These are phyloP conservation scores for Acanthosoma haemorrhoidale DNA, from an alignment of 2,888 invertebrate species.

Conservation along the genomic window DNA sequence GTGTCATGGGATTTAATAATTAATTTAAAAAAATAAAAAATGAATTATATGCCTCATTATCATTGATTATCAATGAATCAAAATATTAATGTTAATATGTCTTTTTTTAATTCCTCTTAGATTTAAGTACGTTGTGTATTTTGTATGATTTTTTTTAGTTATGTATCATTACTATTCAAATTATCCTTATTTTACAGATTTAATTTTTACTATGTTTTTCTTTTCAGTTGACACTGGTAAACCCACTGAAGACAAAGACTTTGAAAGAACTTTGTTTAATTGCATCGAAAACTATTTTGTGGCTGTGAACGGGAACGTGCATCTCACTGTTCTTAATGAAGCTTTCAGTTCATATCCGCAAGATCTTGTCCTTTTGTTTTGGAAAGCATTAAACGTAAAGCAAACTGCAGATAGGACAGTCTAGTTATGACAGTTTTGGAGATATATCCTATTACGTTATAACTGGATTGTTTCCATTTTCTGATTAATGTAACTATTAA, in stretches of 20 bases:
- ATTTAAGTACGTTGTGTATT: neutral
- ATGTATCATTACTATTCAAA: too few species aligned
- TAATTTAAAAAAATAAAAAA: too few species aligned
- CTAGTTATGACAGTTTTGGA: too few species aligned
- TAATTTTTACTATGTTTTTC: too few species aligned
- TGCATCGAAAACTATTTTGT: slow-evolving; percentile 37
- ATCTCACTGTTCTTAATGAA: slow-evolving; percentile 30
- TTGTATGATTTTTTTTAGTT: too few species aligned
- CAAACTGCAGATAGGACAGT: slow-evolving; percentile 32
- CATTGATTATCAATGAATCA: neutral
- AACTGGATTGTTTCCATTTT: too few species aligned
- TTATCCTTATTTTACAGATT: too few species aligned
- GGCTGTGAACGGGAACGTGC: slow-evolving; percentile 29
- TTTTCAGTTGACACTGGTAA: slow-evolving; percentile 23
- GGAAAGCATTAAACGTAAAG: slow-evolving; percentile 35
- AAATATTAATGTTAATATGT: neutral
- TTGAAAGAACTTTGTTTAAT: slow-evolving; percentile 32
- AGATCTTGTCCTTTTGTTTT: slow-evolving; percentile 37
- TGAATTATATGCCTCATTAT: too few species aligned
- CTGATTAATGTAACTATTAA: too few species aligned
- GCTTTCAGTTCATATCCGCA: slow-evolving; percentile 35
- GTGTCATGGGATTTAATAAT: too few species aligned
- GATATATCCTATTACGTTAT: too few species aligned
- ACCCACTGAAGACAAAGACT: slow-evolving; percentile 18
- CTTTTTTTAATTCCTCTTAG: neutral